Percentiles rank a stretch among this genome's conserved stretches.
These are phyloP conservation scores for Thalassaphorura encarpata DNA, from an alignment of 1,140 invertebrate genomes.

Conservation along the genomic window DNA sequence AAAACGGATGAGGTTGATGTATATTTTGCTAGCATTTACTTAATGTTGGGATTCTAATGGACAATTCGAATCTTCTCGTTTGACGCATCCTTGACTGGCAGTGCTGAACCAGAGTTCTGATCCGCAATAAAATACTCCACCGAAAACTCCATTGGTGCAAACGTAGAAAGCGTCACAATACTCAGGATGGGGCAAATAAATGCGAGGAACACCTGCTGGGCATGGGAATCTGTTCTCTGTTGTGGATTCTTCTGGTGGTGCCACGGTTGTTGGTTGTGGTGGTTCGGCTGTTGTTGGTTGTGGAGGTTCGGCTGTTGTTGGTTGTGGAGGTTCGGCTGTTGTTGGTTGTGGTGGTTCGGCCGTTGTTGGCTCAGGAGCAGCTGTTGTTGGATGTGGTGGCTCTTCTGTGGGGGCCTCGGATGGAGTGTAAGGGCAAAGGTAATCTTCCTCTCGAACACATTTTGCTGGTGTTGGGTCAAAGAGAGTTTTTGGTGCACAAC, in stretches of 20 bases:
- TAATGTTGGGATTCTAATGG: too few relatives aligned
- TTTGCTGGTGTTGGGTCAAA: not conserved
- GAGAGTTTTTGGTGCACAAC: not conserved
- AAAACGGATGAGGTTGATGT: too few relatives aligned
- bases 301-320: not conserved
- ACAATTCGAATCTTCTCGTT: not conserved
- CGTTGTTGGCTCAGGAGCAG: not conserved
- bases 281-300: not conserved
- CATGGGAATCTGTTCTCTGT: not conserved
- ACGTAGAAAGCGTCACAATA: not conserved
- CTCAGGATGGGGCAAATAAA: conserved; percentile 2
- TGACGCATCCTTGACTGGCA: not conserved
- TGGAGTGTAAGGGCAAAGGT: not conserved
- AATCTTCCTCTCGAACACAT: not conserved
- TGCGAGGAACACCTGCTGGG: not conserved
- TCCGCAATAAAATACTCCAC: not conserved
- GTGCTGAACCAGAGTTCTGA: not conserved
- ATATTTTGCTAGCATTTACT: too few relatives aligned
- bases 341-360: not conserved
- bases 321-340: not conserved
- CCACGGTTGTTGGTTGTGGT: not conserved
- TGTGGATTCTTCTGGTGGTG: not conserved
- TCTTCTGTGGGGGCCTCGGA: not conserved
- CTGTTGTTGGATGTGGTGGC: not conserved
- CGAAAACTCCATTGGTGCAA: not conserved